Evolutionary conservation across 1,140 invertebrate species (phyloP), one percentile per base, ranked within the genome.

Genomic region (Trichoplusia ni): DNA sequence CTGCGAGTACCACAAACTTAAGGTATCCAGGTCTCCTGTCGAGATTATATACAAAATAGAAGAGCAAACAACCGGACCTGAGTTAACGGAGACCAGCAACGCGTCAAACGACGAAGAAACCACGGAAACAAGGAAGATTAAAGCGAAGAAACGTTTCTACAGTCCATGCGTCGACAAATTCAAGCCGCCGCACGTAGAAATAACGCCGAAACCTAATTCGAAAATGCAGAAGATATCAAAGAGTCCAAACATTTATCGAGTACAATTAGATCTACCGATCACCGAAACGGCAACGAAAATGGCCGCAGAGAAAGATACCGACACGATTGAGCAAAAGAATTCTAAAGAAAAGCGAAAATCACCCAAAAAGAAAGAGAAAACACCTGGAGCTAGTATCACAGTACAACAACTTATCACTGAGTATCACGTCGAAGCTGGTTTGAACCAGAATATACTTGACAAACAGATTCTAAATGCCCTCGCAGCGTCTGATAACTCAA

Each of bases 151-250:
- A 61, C 67, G 85, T 0, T 75, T 53, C 4, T 80, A 81, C 35
- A 82, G 73, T 47, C 81, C 82, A 0, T 65, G 56, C 0, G 70
- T 53, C 3, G 64, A 71, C 11, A 70, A 64, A 4, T 29, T 61
- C n/a, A 68, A 35, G 18, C 23, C 11, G 7, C 13, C 53, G 1
- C 23, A 25, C 11, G 29, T 59, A 2, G 74, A 82, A 2, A 31
- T 81, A 0, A 89, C 86, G 0, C 86, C 84, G 4, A 89, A 86
- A 64, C 83, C 83, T 4, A 19, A 66, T 0, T 71, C 29, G 4
- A 87, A 89, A 61, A 77, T 87, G 60, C 79, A 83, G 42, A 89
- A 82, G 40, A 49, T 77, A 11, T 86, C 83, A 0, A 67, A 62
- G 4, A 81, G 67, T 62, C 81, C 78, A 0, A 69, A 69, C 44